Conservation (phyloP, 2,888 invertebrate genomes). For the Zeuzera pyrina region DNA sequence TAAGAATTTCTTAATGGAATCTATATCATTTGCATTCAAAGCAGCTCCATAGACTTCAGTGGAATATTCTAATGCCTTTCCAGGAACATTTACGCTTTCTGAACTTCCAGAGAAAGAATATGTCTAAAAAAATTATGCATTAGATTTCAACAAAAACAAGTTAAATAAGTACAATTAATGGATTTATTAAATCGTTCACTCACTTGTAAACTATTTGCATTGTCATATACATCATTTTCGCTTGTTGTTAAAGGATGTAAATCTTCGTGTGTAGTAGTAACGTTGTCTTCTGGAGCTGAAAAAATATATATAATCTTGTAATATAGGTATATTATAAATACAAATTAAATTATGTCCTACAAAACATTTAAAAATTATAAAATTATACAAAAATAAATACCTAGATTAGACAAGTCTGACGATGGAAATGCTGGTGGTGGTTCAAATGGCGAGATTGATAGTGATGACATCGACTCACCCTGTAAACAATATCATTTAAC, state of each 20-base stretch:
- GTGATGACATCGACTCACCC: no score
- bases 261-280: conserved; percentile 31
- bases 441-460: no score
- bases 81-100: conserved; percentile 74
- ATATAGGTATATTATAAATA: conserved; percentile 8
- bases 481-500: no score
- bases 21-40: conserved; percentile 86
- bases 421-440: conserved; percentile 24
- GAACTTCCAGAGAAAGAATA: conserved; percentile 69
- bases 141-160: background rate
- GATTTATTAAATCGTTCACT: conserved; percentile 2
- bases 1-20: conserved; percentile 86
- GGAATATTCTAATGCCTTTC: conserved; percentile 53
- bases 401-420: conserved; percentile 21
- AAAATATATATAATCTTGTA: no score
- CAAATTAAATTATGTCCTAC: background rate
- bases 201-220: conserved; percentile 70
- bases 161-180: background rate
- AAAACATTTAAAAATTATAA: conserved; percentile 7
- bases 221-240: conserved; percentile 70
- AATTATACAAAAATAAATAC: conserved; percentile 18
- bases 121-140: conserved; percentile 33
- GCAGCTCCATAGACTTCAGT: conserved; percentile 80
- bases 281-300: conserved; percentile 29
- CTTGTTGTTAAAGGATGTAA: conserved; percentile 84